Evolutionary conservation across 53 echinoderm and acorn worm species (phyloP).

Genomic region (Temnopleurus reevesii): DNA sequence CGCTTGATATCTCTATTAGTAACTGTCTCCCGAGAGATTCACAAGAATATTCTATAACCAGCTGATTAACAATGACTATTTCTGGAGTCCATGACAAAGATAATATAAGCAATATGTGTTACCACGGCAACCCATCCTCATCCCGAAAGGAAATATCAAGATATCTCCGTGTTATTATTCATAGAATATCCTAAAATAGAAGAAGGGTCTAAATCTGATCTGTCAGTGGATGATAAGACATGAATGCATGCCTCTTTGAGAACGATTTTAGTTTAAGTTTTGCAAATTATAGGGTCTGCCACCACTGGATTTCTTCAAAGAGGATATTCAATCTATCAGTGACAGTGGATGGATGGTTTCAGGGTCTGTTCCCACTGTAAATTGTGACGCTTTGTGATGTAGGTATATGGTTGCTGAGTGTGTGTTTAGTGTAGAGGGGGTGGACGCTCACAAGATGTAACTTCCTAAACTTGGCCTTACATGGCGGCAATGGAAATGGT

Average conservation of each 20-base stretch:
- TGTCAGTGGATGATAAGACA: constrained; percentile 42
- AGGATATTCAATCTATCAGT: constrained; percentile 22
- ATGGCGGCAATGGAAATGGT: too few relatives aligned
- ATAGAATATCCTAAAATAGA: not conserved
- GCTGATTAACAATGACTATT: not conserved
- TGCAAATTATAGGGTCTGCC: not conserved
- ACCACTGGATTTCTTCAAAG: not conserved
- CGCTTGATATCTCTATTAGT: not conserved
- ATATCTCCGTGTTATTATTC: not conserved
- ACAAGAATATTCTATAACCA: not conserved
- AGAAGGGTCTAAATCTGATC: not conserved
- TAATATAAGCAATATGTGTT: constrained; percentile 13
- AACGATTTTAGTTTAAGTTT: not conserved
- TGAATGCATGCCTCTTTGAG: constrained; percentile 21
- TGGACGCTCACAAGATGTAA: not conserved
- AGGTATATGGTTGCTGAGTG: too few relatives aligned
- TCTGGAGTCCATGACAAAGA: not conserved
- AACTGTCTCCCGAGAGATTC: not conserved
- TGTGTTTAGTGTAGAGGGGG: not conserved
- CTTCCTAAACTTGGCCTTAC: too few relatives aligned
- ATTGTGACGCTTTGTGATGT: not conserved
- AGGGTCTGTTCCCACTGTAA: not conserved
- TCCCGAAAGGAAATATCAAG: not conserved
- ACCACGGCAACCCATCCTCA: not conserved
- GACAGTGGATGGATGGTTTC: too few relatives aligned